Base-by-base conservation (phyloP, 64 coral and sea anemone genomes). In the Stichodactyla helianthus region DNA sequence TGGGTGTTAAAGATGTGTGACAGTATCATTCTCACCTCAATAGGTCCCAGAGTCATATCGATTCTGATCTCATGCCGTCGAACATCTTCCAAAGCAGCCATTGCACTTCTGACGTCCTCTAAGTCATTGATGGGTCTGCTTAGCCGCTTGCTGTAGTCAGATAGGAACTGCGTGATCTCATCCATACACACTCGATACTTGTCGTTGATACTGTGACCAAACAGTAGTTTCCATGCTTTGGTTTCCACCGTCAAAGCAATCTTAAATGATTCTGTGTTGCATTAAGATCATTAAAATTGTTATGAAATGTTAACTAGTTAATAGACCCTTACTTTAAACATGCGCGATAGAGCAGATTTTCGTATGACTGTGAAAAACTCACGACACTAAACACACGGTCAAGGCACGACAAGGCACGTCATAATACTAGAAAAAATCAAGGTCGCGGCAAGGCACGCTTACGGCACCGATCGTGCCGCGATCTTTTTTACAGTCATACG, bases 21-120 rank as follows among this genome's bases (percentile, higher is more conserved):
- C 56, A 59, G 14, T 5, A 65, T 23, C 62, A 22, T 23, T 65
- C 59, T 58, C 68, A 96, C 94, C 94, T 96, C 94, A 65, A 96
- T 93, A 6, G 94, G 94, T 18, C 91, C 94, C 12, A 96, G 85
- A 51, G 91, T 93, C 94, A 96, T 96, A 60, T 96, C 94, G 56
- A 96, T 96, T 13, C 94, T 77, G 51, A 96, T 96, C 88, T 93
- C 86, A 84, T 93, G 89, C n/a, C 93, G 94, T 85, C 94, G 83
- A 55, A 96, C 84, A 82, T 96, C 94, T 62, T 96, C 94, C 80
- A 96, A 52, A 59, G 91, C 91, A 76, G 94, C 94, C 94, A 96
- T 96, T 11, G 94, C 88, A 89, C 91, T 93, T 23, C 94, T 83
- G 0, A 96, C 94, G 25, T 96, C 94, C 70, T 96, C 94, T 85